A percentile compares a stretch with the other conserved stretches of the same genome.
Conservation (phyloP, 1,140 invertebrate genomes). For the Caenorhabditis remanei region DNA sequence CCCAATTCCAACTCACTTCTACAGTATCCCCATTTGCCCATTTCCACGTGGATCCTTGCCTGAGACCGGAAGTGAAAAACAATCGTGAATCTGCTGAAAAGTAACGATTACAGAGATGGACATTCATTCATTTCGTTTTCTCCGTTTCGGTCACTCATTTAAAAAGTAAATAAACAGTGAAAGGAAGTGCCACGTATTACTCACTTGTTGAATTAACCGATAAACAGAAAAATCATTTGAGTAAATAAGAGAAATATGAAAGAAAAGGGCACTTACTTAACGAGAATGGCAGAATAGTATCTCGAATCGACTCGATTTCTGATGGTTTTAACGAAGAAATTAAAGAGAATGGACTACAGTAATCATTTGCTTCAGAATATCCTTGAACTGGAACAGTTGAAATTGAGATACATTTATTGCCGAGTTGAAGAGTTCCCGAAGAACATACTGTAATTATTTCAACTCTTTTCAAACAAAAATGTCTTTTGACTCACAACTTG, state of each 20-base stretch:
- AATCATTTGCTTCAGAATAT: conserved; percentile 17
- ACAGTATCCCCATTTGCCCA: conserved; percentile 55
- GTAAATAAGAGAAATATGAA: neutral
- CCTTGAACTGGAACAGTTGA: conserved; percentile 45
- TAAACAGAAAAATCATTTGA: conserved; percentile 54
- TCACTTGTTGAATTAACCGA: conserved; percentile 36
- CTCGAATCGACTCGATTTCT: conserved; percentile 40
- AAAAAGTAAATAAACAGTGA: conserved; percentile 47
- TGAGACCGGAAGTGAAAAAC: conserved; percentile 54
- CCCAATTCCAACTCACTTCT: conserved; percentile 16
- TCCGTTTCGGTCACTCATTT: neutral
- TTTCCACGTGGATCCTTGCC: conserved; percentile 57
- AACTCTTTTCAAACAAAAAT: no score
- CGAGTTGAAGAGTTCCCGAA: conserved; percentile 38
- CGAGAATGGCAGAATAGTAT: conserved; percentile 14
- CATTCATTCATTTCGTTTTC: neutral
- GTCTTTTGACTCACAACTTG: conserved; percentile 9
- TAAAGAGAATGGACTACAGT: neutral
- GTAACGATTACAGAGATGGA: neutral
- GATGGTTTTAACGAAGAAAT: conserved; percentile 20
- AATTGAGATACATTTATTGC: conserved; percentile 44
- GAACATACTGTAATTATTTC: conserved; percentile 16
- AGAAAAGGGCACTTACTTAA: conserved; percentile 30
- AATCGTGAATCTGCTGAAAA: conserved; percentile 43
- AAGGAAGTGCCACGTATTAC: conserved; percentile 56